Evolutionary conservation across 2,888 invertebrate genomes (phyloP).

Genomic region (Tillus elongatus): DNA sequence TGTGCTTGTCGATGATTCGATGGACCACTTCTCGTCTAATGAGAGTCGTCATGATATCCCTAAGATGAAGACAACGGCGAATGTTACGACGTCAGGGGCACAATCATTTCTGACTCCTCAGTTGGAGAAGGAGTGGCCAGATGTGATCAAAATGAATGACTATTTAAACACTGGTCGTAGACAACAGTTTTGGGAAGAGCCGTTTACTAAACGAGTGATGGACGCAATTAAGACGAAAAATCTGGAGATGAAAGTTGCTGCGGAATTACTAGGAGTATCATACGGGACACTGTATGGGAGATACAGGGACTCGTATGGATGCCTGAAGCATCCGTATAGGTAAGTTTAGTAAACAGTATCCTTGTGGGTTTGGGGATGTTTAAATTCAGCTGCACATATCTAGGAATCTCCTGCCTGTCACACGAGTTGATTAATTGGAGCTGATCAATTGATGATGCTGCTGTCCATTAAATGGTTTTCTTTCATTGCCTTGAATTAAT

Average conservation of each 20-base stretch:
- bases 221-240: conserved; percentile 84
- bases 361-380: no score
- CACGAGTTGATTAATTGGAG: no score
- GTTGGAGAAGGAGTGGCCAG: conserved; percentile 44
- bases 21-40: conserved; percentile 26
- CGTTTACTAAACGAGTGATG: conserved; percentile 79
- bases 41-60: conserved; percentile 20
- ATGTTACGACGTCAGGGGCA: conserved; percentile 29
- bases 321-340: conserved; percentile 81
- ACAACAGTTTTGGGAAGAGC: conserved; percentile 90
- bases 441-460: no score
- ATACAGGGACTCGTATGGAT: conserved; percentile 82
- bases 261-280: conserved; percentile 80
- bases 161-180: conserved; percentile 76
- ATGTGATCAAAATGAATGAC: conserved; percentile 80
- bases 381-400: no score
- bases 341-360: conserved; percentile 39
- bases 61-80: conserved; percentile 31
- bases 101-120: conserved; percentile 36
- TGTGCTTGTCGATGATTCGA: conserved; percentile 26
- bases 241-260: conserved; percentile 88
- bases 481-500: no score
- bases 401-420: no score
- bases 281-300: conserved; percentile 86
- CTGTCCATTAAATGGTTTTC: no score